phyloP scores from a whole-genome alignment of 2,888 invertebrate genomes.

The Eupeodes latifasciatus region DNA sequence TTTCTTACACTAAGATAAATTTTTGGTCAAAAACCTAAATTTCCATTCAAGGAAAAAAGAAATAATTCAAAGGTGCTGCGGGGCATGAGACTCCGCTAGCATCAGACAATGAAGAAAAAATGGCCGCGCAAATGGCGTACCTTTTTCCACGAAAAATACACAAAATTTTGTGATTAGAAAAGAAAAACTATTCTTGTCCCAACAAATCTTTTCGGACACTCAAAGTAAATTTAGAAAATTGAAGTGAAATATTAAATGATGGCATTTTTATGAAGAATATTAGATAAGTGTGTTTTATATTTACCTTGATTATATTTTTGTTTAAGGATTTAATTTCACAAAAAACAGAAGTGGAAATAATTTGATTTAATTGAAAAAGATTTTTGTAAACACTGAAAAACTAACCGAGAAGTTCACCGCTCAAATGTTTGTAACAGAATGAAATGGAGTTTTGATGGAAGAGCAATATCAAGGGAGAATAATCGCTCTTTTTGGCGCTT shows the following conservation, averaged over 20 bases:
- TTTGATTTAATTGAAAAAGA: slow-evolving; percentile 19
- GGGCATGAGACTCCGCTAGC: slow-evolving; percentile 50
- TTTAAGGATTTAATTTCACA: slow-evolving; percentile 52
- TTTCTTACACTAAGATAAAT: neutral
- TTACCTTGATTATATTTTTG: slow-evolving; percentile 64
- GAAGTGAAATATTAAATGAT: neutral
- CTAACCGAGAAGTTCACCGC: slow-evolving; percentile 51
- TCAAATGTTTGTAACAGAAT: slow-evolving; percentile 66
- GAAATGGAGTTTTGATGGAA: slow-evolving; percentile 68
- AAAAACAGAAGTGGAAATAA: slow-evolving; percentile 28
- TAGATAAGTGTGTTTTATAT: slow-evolving; percentile 10
- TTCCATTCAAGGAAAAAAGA: neutral
- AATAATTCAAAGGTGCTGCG: neutral
- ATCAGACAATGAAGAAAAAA: slow-evolving; percentile 71
- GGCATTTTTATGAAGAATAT: neutral
- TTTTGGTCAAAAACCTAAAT: neutral
- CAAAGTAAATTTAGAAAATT: neutral
- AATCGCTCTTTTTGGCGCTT: slow-evolving; percentile 72
- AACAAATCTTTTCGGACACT: neutral
- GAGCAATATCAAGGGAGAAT: slow-evolving; percentile 68
- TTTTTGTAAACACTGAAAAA: slow-evolving; percentile 59
- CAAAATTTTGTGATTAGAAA: slow-evolving; percentile 18
- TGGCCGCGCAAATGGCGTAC: slow-evolving; percentile 76
- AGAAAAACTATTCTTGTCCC: neutral
- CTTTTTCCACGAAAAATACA: slow-evolving; percentile 55